phyloP scores from a whole-genome alignment of 2,797 vertebrate species.

The Leucoraja ocellata region DNA sequence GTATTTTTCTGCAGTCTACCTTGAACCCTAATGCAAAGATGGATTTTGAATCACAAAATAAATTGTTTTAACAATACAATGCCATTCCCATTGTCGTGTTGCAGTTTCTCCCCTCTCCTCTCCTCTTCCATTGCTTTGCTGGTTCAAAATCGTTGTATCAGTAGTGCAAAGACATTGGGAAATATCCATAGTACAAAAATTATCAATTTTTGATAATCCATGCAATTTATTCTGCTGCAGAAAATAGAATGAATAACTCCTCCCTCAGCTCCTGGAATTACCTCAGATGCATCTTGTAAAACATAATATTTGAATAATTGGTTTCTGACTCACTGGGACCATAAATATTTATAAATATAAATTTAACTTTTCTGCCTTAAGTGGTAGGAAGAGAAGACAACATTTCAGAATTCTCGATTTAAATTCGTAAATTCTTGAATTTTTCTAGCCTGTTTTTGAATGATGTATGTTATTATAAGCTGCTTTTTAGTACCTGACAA shows the following conservation, averaged over 20 bases:
- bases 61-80: background rate
- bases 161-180: background rate
- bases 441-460: background rate
- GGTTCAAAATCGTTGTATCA: background rate
- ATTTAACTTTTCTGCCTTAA: slow-evolving; percentile 29
- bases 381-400: background rate
- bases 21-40: background rate
- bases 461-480: background rate
- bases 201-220: slow-evolving; percentile 12
- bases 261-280: slow-evolving; percentile 20
- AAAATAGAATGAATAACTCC: background rate
- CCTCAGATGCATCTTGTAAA: slow-evolving; percentile 17
- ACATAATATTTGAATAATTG: slow-evolving; percentile 32
- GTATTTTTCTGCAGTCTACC: too few species aligned
- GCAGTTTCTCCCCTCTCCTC: background rate
- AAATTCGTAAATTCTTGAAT: background rate
- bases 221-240: slow-evolving; percentile 22
- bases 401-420: background rate
- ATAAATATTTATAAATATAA: slow-evolving; percentile 34
- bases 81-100: background rate
- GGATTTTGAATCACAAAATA: background rate
- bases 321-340: slow-evolving; percentile 20
- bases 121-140: background rate
- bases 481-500: background rate
- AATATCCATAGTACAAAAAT: background rate